Conservation (phyloP, 2,888 invertebrate species). For the Monochamus alternatus region DNA sequence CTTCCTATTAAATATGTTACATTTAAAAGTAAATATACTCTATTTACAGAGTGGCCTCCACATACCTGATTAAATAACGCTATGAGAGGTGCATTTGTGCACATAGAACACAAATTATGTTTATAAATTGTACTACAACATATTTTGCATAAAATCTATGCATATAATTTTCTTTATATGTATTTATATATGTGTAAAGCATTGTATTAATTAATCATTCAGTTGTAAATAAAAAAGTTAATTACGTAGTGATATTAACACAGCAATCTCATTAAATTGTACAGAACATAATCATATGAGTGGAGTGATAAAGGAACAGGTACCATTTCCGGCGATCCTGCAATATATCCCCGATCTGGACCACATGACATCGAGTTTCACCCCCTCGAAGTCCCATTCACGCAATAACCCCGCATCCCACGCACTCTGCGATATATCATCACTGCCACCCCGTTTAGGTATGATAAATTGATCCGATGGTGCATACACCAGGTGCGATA, state of each 20-base stretch:
- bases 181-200: no score
- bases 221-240: no score
- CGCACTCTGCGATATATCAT: constrained; percentile 23
- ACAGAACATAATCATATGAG: constrained; percentile 21
- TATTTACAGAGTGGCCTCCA: no score
- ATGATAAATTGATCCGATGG: constrained; percentile 32
- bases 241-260: background rate
- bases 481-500: constrained; percentile 24
- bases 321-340: constrained; percentile 30
- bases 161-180: no score
- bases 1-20: no score
- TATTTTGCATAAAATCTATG: no score
- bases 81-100: no score
- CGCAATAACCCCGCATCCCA: constrained; percentile 25
- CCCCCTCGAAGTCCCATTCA: constrained; percentile 31
- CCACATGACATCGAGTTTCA: constrained; percentile 48
- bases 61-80: no score
- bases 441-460: constrained; percentile 29
- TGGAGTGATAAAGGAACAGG: constrained; percentile 25
- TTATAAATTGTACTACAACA: no score
- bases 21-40: no score
- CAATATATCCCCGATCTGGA: constrained; percentile 39
- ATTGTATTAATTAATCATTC: no score
- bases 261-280: constrained; percentile 18
- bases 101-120: no score